Conservation (phyloP, 2,797 vertebrate species). For the Tolypeutes matacus region DNA sequence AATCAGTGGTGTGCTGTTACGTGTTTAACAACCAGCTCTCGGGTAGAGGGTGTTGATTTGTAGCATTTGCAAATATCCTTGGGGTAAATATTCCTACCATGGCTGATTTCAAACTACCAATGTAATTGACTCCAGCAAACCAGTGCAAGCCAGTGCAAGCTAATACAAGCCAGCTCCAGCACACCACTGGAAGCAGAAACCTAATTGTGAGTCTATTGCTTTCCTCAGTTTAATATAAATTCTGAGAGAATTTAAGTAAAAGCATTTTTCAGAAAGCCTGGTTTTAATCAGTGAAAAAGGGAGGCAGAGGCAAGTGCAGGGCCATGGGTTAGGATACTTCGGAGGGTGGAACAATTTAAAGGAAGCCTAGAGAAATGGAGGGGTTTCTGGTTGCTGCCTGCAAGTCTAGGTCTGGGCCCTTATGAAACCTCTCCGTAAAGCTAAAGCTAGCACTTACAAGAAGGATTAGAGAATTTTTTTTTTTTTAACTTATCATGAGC, state of each 20-base stretch:
- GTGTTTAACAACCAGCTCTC: slow-evolving; percentile 27
- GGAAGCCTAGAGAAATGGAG: neutral
- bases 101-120: slow-evolving; percentile 30
- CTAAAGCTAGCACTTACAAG: neutral
- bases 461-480: neutral
- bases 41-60: neutral
- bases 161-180: neutral
- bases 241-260: slow-evolving; percentile 39
- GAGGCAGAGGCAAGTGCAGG: neutral
- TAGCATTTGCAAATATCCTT: slow-evolving; percentile 5
- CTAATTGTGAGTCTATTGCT: neutral
- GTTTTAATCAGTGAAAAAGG: slow-evolving; percentile 35
- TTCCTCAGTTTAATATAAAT: slow-evolving; percentile 46
- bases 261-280: neutral
- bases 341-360: neutral
- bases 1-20: slow-evolving; percentile 35
- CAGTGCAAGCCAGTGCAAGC: slow-evolving; percentile 1
- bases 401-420: neutral
- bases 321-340: neutral
- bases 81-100: slow-evolving; percentile 47
- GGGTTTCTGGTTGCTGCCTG: neutral
- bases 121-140: slow-evolving; percentile 17
- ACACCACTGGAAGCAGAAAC: slow-evolving; percentile 43
- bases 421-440: slow-evolving; percentile 34
- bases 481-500: neutral